phyloP scores from a whole-genome alignment of 2,113 vertebrate genomes.

The Heterotilapia buettikoferi region DNA sequence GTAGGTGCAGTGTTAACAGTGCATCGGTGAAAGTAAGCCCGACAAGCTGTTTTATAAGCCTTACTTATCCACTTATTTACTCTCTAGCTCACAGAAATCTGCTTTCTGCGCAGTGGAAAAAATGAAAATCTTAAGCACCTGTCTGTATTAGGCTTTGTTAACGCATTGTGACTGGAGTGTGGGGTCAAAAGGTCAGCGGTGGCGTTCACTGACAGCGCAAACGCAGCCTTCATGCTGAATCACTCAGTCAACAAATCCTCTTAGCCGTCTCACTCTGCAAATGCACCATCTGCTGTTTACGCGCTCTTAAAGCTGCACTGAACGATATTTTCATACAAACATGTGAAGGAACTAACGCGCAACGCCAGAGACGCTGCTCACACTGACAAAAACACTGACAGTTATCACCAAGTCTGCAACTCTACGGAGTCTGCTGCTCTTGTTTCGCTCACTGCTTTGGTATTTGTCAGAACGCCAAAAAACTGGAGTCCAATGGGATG shows the following conservation, averaged over 20 bases:
- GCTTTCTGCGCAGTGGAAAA: neutral
- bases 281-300: slow-evolving; percentile 30
- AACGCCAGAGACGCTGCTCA: neutral
- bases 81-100: neutral
- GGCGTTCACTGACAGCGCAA: neutral
- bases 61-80: neutral
- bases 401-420: neutral
- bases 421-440: neutral
- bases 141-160: neutral
- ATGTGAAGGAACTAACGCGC: neutral
- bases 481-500: neutral
- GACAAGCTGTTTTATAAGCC: neutral
- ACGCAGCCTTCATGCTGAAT: neutral
- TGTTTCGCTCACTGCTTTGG: neutral
- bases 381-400: neutral
- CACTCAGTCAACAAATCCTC: slow-evolving; percentile 32
- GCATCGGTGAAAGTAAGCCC: neutral
- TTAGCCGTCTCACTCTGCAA: slow-evolving; percentile 5
- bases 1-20: neutral
- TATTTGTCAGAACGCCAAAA: neutral
- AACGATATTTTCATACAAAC: neutral
- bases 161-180: neutral
- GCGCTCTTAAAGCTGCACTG: neutral
- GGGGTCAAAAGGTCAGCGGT: neutral
- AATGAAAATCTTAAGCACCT: neutral